A percentile compares a stretch with the other conserved stretches of the same genome.
Evolutionary conservation across 2,797 vertebrate genomes (phyloP).

Genomic region (Anolis apletophallus): DNA sequence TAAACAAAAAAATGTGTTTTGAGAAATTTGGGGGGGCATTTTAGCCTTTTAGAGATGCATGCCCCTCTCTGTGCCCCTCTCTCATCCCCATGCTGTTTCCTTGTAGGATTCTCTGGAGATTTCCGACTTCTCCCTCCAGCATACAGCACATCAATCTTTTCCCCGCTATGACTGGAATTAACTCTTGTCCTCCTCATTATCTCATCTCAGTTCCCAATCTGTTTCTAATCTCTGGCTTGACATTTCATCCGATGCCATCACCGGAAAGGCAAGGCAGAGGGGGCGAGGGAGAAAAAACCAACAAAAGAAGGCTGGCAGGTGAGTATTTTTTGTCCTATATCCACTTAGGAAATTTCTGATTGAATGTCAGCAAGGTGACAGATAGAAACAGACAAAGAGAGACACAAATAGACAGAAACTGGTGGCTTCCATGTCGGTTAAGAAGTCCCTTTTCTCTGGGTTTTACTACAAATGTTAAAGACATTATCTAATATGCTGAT

Average conservation of each 20-base stretch:
- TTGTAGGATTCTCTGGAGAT: not conserved
- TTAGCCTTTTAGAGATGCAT: no score
- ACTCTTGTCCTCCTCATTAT: constrained; percentile 83
- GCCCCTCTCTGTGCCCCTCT: no score
- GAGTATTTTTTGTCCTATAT: not conserved
- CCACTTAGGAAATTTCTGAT: not conserved
- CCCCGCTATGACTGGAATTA: constrained; percentile 74
- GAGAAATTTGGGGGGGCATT: not conserved
- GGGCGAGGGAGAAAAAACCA: no score
- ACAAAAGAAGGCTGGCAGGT: not conserved
- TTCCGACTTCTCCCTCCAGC: constrained; percentile 59
- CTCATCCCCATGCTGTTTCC: not conserved
- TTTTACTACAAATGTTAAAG: no score
- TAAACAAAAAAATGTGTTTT: not conserved
- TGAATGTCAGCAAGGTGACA: not conserved
- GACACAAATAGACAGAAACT: not conserved
- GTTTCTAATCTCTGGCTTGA: constrained; percentile 81
- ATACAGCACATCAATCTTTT: constrained; percentile 57
- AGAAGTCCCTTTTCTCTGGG: no score
- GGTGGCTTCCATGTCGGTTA: no score
- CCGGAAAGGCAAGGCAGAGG: not conserved
- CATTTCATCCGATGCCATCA: constrained; percentile 81
- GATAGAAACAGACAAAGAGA: not conserved
- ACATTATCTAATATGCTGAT: no score
- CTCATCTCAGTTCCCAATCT: constrained; percentile 83